Percentiles rank a stretch among this genome's conserved stretches.
Conservation (phyloP, 2,888 invertebrate genomes). For the Nomada ferruginata region DNA sequence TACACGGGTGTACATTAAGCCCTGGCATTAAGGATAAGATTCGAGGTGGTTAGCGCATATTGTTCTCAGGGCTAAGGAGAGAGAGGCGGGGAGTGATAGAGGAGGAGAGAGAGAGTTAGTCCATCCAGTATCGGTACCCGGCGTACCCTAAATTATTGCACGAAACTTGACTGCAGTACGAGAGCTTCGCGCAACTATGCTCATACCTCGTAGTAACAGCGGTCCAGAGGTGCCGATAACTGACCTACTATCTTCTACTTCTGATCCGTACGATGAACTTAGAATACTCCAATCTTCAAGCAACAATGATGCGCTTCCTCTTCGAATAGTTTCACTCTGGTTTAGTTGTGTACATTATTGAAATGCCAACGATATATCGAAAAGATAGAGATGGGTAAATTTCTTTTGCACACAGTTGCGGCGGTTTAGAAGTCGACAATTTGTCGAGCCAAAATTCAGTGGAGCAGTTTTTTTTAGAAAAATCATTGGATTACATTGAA, state of each 20-base stretch:
- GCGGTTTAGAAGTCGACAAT: neutral
- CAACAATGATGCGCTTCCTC: slow-evolving; percentile 23
- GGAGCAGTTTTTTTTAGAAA: too few species aligned
- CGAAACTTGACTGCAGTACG: slow-evolving; percentile 56
- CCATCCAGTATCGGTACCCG: slow-evolving; percentile 67
- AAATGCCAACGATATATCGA: slow-evolving; percentile 28
- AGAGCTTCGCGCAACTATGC: slow-evolving; percentile 65
- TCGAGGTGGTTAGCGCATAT: slow-evolving; percentile 66
- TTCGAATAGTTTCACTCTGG: slow-evolving; percentile 43
- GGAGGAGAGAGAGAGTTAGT: slow-evolving; percentile 49
- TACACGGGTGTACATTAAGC: slow-evolving; percentile 60
- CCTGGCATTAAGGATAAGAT: slow-evolving; percentile 69
- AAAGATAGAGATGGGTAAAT: neutral
- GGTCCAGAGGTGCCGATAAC: slow-evolving; percentile 70
- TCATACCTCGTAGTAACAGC: slow-evolving; percentile 63
- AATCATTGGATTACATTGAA: too few species aligned
- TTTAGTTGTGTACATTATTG: slow-evolving; percentile 49
- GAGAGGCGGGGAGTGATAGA: neutral
- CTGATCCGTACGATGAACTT: slow-evolving; percentile 50
- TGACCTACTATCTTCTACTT: slow-evolving; percentile 70
- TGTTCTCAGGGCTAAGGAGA: slow-evolving; percentile 61
- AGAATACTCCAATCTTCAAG: slow-evolving; percentile 49
- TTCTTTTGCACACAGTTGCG: neutral
- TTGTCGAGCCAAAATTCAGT: neutral
- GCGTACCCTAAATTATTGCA: slow-evolving; percentile 71